These are phyloP conservation scores for Thyatira batis DNA, from an alignment of 2,888 invertebrate species.

Conservation along the genomic window DNA sequence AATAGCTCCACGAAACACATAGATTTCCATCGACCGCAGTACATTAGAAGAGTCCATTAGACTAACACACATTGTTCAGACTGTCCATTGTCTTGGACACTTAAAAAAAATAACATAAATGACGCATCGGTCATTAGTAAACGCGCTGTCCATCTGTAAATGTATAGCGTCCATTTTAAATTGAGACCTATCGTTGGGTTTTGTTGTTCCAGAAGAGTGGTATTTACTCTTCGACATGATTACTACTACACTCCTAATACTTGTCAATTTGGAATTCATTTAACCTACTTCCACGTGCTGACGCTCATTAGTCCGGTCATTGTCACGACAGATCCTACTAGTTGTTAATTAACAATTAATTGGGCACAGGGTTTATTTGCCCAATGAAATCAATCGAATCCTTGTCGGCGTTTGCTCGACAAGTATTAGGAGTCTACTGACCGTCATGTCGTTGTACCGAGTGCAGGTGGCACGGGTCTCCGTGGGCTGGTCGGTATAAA, in stretches of 20 bases:
- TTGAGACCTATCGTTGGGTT: conserved; percentile 24
- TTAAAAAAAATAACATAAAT: conserved; percentile 49
- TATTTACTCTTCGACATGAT: too few species aligned
- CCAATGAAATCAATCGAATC: too few species aligned
- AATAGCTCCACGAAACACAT: background rate
- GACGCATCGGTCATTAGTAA: conserved; percentile 66
- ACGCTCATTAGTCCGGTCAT: too few species aligned
- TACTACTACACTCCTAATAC: too few species aligned
- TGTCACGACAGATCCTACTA: too few species aligned
- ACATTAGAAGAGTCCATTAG: conserved; percentile 23
- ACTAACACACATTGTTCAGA: conserved; percentile 19
- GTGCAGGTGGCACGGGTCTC: conserved; percentile 49
- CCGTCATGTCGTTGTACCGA: too few species aligned
- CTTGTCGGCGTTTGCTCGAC: too few species aligned
- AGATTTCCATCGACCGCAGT: conserved; percentile 3
- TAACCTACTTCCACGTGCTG: too few species aligned
- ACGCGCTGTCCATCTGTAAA: conserved; percentile 29
- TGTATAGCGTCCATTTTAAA: conserved; percentile 36
- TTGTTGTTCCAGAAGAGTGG: conserved; percentile 25
- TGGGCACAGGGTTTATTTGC: too few species aligned
- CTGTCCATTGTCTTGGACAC: conserved; percentile 56
- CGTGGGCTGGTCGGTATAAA: conserved; percentile 58
- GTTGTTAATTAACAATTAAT: too few species aligned
- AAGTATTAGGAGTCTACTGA: too few species aligned
- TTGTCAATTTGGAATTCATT: too few species aligned